These are phyloP conservation scores for Scylla paramamosain DNA, from an alignment of 1,140 invertebrate species.

Conservation along the genomic window DNA sequence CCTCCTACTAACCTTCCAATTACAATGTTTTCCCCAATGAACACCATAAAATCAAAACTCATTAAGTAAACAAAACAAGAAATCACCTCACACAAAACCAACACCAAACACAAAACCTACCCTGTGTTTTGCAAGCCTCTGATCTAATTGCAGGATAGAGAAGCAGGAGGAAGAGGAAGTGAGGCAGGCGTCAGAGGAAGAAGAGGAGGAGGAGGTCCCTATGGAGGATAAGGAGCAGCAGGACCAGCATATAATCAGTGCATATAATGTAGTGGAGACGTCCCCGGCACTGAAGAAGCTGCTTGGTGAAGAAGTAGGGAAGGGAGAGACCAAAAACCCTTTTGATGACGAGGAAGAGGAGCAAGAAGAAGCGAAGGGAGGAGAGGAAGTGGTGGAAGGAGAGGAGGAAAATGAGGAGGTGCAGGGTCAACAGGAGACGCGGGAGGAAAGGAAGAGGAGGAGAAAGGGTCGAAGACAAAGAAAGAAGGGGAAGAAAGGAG, in stretches of 20 bases:
- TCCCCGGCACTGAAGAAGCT: conserved; percentile 46
- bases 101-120: too few relatives aligned
- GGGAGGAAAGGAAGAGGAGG: conserved; percentile 31
- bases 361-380: conserved; percentile 39
- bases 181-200: not conserved
- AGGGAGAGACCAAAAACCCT: conserved; percentile 46
- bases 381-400: not conserved
- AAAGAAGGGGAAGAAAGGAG: conserved; percentile 45
- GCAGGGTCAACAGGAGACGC: conserved; percentile 19
- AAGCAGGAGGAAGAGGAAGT: not conserved
- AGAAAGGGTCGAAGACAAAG: not conserved
- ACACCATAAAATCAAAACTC: too few relatives aligned
- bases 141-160: not conserved
- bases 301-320: conserved; percentile 30
- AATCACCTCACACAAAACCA: too few relatives aligned
- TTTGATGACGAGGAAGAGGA: conserved; percentile 43
- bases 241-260: conserved; percentile 62
- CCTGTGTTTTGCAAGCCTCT: not conserved
- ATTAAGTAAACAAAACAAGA: too few relatives aligned
- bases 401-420: not conserved
- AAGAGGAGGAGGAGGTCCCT: not conserved
- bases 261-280: conserved; percentile 65
- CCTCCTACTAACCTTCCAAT: too few relatives aligned
- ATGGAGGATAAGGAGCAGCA: conserved; percentile 54
- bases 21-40: too few relatives aligned